Evolutionary conservation across 2,797 vertebrate species (phyloP).

Genomic region (Tauraco hartlaubi): DNA sequence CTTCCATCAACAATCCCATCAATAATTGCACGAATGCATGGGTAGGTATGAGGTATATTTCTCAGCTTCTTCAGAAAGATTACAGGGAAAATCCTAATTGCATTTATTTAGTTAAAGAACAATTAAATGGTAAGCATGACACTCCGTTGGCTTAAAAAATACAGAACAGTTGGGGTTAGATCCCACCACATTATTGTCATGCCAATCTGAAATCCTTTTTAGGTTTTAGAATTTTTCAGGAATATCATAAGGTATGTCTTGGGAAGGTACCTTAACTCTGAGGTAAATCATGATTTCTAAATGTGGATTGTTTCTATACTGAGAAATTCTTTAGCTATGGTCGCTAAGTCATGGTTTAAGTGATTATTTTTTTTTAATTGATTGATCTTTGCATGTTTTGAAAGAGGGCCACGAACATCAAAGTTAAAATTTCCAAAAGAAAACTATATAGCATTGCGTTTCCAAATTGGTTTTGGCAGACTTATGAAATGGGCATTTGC

Average conservation of each 20-base stretch:
- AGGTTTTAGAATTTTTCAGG: neutral
- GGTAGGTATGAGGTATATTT: slow-evolving; percentile 78
- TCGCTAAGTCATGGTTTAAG: neutral
- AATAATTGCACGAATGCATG: slow-evolving; percentile 67
- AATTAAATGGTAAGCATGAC: slow-evolving; percentile 45
- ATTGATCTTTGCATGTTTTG: neutral
- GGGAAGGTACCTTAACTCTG: neutral
- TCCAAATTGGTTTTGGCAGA: neutral
- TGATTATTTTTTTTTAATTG: neutral
- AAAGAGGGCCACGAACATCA: neutral
- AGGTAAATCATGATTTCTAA: neutral
- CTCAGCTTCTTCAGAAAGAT: slow-evolving; percentile 35
- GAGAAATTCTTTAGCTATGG: neutral
- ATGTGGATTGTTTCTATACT: neutral
- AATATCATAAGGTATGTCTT: fast-evolving
- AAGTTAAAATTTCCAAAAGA: neutral
- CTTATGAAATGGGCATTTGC: neutral
- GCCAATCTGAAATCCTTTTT: neutral
- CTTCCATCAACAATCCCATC: slow-evolving; percentile 66
- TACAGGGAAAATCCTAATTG: slow-evolving; percentile 30
- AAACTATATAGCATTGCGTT: neutral
- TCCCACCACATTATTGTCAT: neutral
- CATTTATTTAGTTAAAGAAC: slow-evolving; percentile 49
- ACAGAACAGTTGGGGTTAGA: neutral
- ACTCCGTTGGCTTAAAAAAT: slow-evolving; percentile 22